phyloP scores from a whole-genome alignment of 2,888 invertebrate species.

The Acrocyrtus sp. region DNA sequence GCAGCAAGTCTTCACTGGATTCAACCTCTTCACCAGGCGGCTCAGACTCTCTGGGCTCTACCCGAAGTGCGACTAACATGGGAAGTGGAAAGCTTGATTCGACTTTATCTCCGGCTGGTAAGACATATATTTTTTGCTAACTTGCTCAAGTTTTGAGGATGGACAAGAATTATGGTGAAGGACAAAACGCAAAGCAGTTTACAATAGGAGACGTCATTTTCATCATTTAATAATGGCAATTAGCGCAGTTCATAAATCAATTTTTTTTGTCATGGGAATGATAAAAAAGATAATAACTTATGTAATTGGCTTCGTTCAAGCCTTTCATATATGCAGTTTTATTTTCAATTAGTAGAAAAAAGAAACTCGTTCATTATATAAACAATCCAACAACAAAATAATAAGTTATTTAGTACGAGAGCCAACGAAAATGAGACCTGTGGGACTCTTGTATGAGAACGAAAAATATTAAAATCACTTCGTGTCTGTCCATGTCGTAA shows the following conservation, averaged over 20 bases:
- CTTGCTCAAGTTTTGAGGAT: background rate
- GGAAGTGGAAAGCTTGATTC: conserved; percentile 57
- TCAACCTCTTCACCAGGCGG: conserved; percentile 24
- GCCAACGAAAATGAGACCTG: background rate
- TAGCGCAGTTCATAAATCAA: conserved; percentile 13
- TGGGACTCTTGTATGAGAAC: background rate
- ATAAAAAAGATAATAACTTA: conserved; percentile 13
- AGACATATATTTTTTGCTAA: too few relatives aligned
- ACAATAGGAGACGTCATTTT: background rate
- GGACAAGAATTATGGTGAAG: background rate
- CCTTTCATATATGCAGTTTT: too few relatives aligned
- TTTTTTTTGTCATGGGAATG: conserved; percentile 11
- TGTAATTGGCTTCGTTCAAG: conserved; percentile 11
- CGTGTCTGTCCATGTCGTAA: conserved; percentile 6
- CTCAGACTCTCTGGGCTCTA: conserved; percentile 31
- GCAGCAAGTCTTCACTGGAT: conserved; percentile 34
- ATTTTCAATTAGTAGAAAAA: background rate
- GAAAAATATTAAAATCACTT: background rate
- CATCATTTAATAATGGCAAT: background rate
- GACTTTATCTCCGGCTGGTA: conserved; percentile 62
- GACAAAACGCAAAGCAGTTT: background rate
- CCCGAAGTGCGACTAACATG: conserved; percentile 28
- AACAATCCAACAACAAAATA: too few relatives aligned
- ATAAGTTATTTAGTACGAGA: background rate
- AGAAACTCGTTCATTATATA: background rate